A percentile compares a stretch with the other conserved stretches of the same genome.
Evolutionary conservation across 2,888 invertebrate genomes (phyloP).

Genomic region (Ophion obscuratus): DNA sequence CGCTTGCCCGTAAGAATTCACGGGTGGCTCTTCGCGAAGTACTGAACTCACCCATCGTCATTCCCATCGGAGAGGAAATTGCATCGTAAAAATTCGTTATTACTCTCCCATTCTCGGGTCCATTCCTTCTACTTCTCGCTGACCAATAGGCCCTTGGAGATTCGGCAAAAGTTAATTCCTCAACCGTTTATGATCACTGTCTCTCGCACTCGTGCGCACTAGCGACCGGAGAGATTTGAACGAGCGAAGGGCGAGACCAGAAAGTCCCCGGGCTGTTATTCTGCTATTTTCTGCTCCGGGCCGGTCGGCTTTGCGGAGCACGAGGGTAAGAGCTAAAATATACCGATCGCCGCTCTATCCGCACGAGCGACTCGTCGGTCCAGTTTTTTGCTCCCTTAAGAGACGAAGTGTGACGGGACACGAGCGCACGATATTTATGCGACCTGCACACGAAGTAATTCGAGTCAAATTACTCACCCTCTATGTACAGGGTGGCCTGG

Average conservation of each 20-base stretch:
- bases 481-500: not conserved
- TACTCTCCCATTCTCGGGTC: not conserved
- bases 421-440: conserved; percentile 24
- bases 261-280: not conserved
- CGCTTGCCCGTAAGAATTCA: conserved; percentile 38
- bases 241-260: conserved; percentile 18
- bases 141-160: conserved; percentile 18
- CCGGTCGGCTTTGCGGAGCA: conserved; percentile 41
- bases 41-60: conserved; percentile 22
- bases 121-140: not conserved
- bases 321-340: conserved; percentile 57
- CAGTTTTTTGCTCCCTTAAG: conserved; percentile 70
- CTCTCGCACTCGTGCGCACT: conserved; percentile 25
- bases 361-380: conserved; percentile 63
- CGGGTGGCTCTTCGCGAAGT: conserved; percentile 33
- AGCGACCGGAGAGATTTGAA: not conserved
- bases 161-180: conserved; percentile 49
- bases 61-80: conserved; percentile 37
- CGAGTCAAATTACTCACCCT: not conserved
- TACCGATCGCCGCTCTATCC: conserved; percentile 37
- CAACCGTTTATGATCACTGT: conserved; percentile 30
- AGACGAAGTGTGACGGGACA: conserved; percentile 27
- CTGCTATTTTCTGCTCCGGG: conserved; percentile 37
- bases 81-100: conserved; percentile 59
- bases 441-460: not conserved